phyloP scores from a whole-genome alignment of 2,113 vertebrate species.

The Pedionomus torquatus region DNA sequence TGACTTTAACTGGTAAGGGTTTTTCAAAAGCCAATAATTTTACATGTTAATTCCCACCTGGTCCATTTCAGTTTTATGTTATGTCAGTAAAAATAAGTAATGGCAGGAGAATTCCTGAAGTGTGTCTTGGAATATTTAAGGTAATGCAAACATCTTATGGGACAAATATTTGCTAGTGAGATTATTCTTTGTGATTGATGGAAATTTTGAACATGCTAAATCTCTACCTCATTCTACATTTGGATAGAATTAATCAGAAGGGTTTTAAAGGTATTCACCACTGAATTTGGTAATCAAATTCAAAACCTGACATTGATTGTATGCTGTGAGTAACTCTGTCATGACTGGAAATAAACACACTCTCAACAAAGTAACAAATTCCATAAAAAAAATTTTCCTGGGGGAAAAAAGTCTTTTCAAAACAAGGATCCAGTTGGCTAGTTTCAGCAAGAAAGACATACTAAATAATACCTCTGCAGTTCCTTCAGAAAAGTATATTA shows the following conservation, averaged over 20 bases:
- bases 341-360: not conserved
- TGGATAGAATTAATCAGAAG: not conserved
- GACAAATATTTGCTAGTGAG: not conserved
- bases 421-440: not conserved
- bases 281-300: not conserved
- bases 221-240: not conserved
- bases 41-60: not conserved
- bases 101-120: not conserved
- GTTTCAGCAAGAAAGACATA: not conserved
- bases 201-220: not conserved
- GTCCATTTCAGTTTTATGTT: not conserved
- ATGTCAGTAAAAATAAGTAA: not conserved
- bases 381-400: not conserved
- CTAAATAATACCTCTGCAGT: not conserved
- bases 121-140: not conserved
- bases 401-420: not conserved
- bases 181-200: not conserved
- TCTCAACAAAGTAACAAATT: not conserved
- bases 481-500: not conserved
- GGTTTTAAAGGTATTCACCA: not conserved
- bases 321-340: not conserved
- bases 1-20: rapidly evolving
- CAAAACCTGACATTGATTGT: not conserved
- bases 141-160: not conserved
- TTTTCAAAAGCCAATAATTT: not conserved